Evolutionary conservation across 2,888 invertebrate species (phyloP), one percentile per base, ranked within the genome.

Genomic region (Agonopterix alstromeriana): DNA sequence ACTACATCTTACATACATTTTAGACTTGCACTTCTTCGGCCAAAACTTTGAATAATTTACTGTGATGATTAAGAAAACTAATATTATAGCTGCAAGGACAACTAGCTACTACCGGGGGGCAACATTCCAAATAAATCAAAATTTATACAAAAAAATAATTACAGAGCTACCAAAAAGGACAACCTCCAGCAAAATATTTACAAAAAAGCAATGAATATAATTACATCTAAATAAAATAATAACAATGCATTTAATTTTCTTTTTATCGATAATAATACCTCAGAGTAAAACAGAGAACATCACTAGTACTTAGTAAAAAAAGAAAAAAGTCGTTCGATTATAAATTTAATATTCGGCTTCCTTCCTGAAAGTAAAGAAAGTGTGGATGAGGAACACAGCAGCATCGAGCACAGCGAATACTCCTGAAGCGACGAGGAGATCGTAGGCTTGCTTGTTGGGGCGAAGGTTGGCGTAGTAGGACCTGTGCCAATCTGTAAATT

Each of bases 401-500:
- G 90, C 91, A 62, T 92, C 90, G 48, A 92, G 68, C 53, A 92
- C 89, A 8, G 93, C 89, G 61, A 93, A 92, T 36, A 93, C 89
- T 27, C 92, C 91, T 1, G 92, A 91, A 1, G 92, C 89, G 53
- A 92, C 90, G 63, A 94, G 83, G 77, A 93, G 91, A 61, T 93
- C 92, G 80, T 93, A 90, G 63, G 93, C 91, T 64, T 90, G 90
- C 67, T 93, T 92, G 69, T 92, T 91, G 9, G 93, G 92, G 56
- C 91, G 90, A 57, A 91, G 88, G 57, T 85, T 85, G 10, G 77
- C 73, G 63, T 88, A 87, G 67, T 87, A 88, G 3, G 87, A 88
- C 49, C 72, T 71, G 71, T 88, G 87, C 87, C 87, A 88, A 52
- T 87, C 87, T 88, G 82, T 27, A 74, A 57, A 56, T 46, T 60